Base-by-base conservation (phyloP, 2,888 invertebrate species). In the Orthosia cruda region DNA sequence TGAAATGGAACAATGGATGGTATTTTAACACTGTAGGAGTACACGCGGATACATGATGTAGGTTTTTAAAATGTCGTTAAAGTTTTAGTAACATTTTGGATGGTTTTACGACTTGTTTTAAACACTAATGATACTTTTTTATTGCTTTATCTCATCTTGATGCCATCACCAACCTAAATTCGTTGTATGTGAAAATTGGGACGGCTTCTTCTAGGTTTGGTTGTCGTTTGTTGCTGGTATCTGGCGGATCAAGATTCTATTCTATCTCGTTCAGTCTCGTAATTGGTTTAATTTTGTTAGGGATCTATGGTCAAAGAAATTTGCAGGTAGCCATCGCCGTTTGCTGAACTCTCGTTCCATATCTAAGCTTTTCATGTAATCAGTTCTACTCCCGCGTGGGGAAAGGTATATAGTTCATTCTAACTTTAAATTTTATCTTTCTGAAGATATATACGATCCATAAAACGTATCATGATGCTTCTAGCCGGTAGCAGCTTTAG, bases 71-170 rank as follows among this genome's bases (percentile, higher is more conserved):
- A 83, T 63, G 67, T 63, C 66, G 52, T 87, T 59, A 81, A 88
- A 78, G 64, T 71, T 80, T 71, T 75, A 79, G 66, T 32, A 65
- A 76, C 64, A 66, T 71, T 76, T 75, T 70, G 58, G 79, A 58
- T 67, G 62, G 59, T 83, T 86, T 76, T 78, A 87, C 77, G 81
- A 80, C 85, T 80, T 71, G 73, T 81, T 76, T 71, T 55, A 80
- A 81, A 81, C 66, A 66, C 59, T 73, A 81, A 81, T 83, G 80
- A 83, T 87, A 78, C 71, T 61, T 74, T 83, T 87, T 87, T 86
- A 80, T 76, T 81, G 69, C 77, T 81, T 64, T 62, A 83, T 81
- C 71, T 59, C 47, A 78, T 83, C 85, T 86, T 88, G 74, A 81
- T 81, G 71, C 52, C 73, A 70, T 72, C 86, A 54, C 78, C 77